A percentile compares a stretch with the other conserved stretches of the same genome.
Evolutionary conservation across 2,113 vertebrate genomes (phyloP).

Genomic region (Elachura formosa): DNA sequence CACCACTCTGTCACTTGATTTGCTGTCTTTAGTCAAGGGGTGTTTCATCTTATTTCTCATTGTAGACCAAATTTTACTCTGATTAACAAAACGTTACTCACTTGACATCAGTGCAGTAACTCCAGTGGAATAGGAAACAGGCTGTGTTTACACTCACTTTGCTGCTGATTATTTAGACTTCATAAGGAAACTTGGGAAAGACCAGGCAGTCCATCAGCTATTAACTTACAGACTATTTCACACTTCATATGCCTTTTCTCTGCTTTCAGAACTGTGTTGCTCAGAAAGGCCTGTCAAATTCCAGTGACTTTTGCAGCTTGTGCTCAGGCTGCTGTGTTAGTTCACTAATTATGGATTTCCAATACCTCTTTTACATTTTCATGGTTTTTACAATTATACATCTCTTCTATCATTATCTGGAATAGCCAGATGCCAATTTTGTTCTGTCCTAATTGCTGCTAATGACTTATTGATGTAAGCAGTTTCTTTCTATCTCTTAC

Average conservation of each 20-base stretch:
- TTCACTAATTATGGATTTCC: conserved; percentile 22
- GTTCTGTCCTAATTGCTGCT: conserved; percentile 21
- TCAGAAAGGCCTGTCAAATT: neutral
- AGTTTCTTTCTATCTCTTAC: neutral
- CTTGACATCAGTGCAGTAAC: neutral
- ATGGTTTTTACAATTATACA: neutral
- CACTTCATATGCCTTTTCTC: neutral
- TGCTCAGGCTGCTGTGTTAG: neutral
- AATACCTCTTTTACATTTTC: neutral
- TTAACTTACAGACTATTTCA: neutral
- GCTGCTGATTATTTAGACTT: neutral
- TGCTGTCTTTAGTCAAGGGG: neutral
- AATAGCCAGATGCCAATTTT: neutral
- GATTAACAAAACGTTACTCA: neutral
- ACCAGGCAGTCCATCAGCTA: neutral
- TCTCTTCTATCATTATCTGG: neutral
- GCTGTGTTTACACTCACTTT: neutral
- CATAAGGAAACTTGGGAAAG: neutral
- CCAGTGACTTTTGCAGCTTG: neutral
- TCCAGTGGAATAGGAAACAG: neutral
- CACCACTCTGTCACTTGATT: neutral
- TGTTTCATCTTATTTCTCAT: neutral
- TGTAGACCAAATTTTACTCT: neutral
- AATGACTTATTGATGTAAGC: neutral
- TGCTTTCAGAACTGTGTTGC: neutral